Conservation (phyloP, 2,113 vertebrate species). For the Campylomormyrus tamandua region DNA sequence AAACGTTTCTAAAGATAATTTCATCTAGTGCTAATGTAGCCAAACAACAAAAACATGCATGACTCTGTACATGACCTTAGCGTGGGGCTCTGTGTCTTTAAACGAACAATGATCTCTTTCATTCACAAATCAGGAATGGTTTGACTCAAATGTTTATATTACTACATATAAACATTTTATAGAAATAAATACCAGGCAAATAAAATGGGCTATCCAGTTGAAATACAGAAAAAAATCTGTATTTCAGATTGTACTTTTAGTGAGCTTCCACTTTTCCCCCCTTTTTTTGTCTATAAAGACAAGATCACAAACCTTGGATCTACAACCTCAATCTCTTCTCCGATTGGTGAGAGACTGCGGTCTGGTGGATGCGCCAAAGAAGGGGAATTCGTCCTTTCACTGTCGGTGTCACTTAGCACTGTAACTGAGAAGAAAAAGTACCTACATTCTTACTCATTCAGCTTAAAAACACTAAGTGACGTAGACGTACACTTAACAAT, state of each 20-base stretch:
- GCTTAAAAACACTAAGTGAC: neutral
- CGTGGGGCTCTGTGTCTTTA: neutral
- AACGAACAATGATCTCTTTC: neutral
- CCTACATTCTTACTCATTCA: neutral
- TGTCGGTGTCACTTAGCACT: neutral
- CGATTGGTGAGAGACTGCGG: neutral
- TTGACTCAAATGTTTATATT: neutral
- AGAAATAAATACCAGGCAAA: neutral
- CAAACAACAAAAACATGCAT: neutral
- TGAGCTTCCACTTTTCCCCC: neutral
- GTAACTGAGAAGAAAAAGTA: neutral
- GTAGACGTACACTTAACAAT: neutral
- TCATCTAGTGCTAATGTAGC: neutral
- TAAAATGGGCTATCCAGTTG: neutral
- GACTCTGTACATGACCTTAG: neutral
- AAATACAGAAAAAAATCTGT: neutral
- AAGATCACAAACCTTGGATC: neutral
- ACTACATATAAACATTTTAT: neutral
- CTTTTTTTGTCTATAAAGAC: neutral
- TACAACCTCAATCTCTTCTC: neutral
- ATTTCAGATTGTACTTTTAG: neutral
- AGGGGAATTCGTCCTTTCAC: neutral
- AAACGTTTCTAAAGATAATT: too few species aligned
- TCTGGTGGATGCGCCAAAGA: neutral
- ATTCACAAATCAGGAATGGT: conserved; percentile 1